Evolutionary conservation across 2,113 vertebrate genomes (phyloP), one percentile per base, ranked within the genome.

Genomic region (Neotoma lepida): DNA sequence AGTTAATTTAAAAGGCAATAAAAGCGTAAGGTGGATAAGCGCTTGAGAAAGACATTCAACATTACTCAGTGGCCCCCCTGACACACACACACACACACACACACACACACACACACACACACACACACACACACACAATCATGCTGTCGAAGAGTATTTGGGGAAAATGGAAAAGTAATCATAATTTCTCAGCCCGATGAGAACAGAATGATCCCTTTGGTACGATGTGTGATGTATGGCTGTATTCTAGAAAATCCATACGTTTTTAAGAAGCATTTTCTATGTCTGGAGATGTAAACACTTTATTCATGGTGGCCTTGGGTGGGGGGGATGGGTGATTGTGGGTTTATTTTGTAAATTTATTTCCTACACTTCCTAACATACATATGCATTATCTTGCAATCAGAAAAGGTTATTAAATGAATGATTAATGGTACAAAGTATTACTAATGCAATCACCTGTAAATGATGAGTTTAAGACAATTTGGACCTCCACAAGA

Each of bases 391-490:
- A 12, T 89, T 64, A 68, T 70, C 56, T 90, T 63, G 9, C 89
- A 64, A 90, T 89, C 88, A 89, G 49, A 89, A 78, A 92, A n/a
- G 41, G 70, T 78, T 58, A 74, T 90, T 87, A 94, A 86, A 88
- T 88, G 81, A 71, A 64, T 89, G 86, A 66, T 78, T 88, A 93
- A 71, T 30, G 22, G 88, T 63, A 73, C 89, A 71, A 51, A 30
- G 15, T 70, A 58, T 76, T 35, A 22, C 74, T 91, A 66, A 95
- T 46, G 20, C 58, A 96, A 88, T 93, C 35, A 28, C 87, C 80
- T 94, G 28, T 88, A 86, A 26, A 39, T 88, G 71, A n/a, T 51
- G 46, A 61, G 44, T 39, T 95, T 95, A 30, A 30, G 68, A 87
- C 76, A 86, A 33, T 28, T 46, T 77, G 14, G 74, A 39, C 76